Conservation (phyloP, 2,888 invertebrate genomes). For the Arrhopalites spinosus region DNA sequence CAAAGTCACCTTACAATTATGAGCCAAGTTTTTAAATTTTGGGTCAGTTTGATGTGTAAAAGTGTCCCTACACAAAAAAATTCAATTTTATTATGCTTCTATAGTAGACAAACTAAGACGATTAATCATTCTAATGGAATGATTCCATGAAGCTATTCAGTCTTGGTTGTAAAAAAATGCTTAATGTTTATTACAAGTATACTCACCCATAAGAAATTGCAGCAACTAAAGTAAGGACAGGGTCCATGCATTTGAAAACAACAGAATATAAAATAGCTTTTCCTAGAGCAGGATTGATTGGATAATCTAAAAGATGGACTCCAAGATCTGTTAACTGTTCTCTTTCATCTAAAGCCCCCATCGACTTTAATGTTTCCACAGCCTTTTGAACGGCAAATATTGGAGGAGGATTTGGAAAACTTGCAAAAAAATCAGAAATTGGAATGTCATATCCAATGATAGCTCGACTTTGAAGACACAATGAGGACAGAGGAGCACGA, state of each 20-base stretch:
- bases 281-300: slow-evolving; percentile 87
- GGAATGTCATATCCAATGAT: slow-evolving; percentile 75
- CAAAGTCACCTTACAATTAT: slow-evolving; percentile 70
- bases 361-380: slow-evolving; percentile 70
- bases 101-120: background rate
- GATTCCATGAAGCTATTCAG: too few relatives aligned
- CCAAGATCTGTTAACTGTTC: slow-evolving; percentile 89
- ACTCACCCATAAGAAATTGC: slow-evolving; percentile 74
- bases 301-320: slow-evolving; percentile 84
- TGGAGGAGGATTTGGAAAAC: slow-evolving; percentile 86
- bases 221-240: slow-evolving; percentile 87
- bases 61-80: slow-evolving; percentile 67
- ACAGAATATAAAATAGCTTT: slow-evolving; percentile 90
- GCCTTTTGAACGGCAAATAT: slow-evolving; percentile 77
- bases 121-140: too few relatives aligned
- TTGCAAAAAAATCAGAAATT: slow-evolving; percentile 80
- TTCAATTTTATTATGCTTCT: background rate
- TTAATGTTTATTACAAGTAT: too few relatives aligned
- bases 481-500: slow-evolving; percentile 64
- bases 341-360: slow-evolving; percentile 82
- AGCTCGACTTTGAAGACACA: slow-evolving; percentile 85
- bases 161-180: background rate
- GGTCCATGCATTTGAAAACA: slow-evolving; percentile 89
- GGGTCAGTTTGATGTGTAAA: slow-evolving; percentile 77
- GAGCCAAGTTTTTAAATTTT: slow-evolving; percentile 68